phyloP scores from a whole-genome alignment of 2,888 invertebrate species.

The Gnatocerus cornutus region DNA sequence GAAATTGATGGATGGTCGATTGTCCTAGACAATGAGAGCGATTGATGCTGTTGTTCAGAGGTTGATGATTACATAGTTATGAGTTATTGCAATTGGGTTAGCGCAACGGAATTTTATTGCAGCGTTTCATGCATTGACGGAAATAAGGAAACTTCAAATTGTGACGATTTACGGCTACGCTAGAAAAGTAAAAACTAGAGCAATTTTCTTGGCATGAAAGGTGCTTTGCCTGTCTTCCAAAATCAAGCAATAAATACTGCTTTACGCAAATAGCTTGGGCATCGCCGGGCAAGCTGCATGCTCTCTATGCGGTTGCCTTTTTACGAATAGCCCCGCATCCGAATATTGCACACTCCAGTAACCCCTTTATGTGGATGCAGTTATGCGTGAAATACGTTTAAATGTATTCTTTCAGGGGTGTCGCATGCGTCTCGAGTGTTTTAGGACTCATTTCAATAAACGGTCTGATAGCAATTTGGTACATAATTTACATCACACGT shows the following conservation, averaged over 20 bases:
- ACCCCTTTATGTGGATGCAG: conserved; percentile 57
- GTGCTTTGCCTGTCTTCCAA: too few species aligned
- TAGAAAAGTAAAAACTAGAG: neutral
- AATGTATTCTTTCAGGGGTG: conserved; percentile 57
- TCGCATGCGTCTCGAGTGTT: conserved; percentile 35
- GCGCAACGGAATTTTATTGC: conserved; percentile 21
- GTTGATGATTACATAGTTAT: conserved; percentile 39
- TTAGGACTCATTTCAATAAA: conserved; percentile 47
- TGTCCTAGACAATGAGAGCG: conserved; percentile 50
- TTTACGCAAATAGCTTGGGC: conserved; percentile 15
- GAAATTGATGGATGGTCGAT: conserved; percentile 54
- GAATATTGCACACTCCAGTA: conserved; percentile 48
- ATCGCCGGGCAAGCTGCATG: conserved; percentile 17
- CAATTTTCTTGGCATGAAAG: too few species aligned
- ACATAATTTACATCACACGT: conserved; percentile 40
- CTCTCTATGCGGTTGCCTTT: conserved; percentile 31
- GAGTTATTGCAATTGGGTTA: conserved; percentile 40
- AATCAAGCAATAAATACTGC: too few species aligned
- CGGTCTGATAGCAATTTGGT: conserved; percentile 40
- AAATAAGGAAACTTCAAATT: conserved; percentile 29
- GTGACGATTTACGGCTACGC: conserved; percentile 11
- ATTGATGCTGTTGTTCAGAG: conserved; percentile 36
- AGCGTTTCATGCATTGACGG: conserved; percentile 1
- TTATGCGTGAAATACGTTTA: conserved; percentile 62
- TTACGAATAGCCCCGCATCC: conserved; percentile 35